Conservation (phyloP, 2,113 vertebrate species). For the Stictonetta naevosa region DNA sequence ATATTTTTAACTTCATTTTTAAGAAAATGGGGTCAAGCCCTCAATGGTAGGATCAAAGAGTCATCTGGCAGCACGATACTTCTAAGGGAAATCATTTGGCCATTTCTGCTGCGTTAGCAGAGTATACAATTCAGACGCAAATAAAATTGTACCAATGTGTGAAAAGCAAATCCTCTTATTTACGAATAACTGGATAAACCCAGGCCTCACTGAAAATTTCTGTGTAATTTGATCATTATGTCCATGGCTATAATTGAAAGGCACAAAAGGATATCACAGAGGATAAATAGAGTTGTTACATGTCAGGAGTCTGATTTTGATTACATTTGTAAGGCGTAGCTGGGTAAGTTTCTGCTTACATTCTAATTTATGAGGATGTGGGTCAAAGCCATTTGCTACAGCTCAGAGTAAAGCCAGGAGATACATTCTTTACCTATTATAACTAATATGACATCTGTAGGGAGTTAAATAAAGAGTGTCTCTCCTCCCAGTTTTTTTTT, state of each 20-base stretch:
- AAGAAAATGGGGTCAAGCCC: background rate
- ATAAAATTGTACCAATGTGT: background rate
- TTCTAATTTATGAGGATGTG: conserved; percentile 44
- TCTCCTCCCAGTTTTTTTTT: background rate
- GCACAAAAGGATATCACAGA: background rate
- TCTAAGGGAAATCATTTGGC: background rate
- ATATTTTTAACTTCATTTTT: background rate
- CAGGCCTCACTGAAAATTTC: background rate
- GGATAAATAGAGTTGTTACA: conserved; percentile 29
- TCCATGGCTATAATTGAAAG: background rate
- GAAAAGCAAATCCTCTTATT: conserved; percentile 19
- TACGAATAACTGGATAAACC: background rate
- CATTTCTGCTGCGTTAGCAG: background rate
- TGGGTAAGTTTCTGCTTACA: conserved; percentile 29
- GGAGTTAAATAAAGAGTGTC: conserved; percentile 45
- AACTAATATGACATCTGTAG: conserved; percentile 62
- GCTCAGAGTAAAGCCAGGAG: conserved; percentile 53
- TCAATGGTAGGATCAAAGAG: background rate
- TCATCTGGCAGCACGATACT: background rate
- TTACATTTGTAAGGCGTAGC: background rate
- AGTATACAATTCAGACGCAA: background rate
- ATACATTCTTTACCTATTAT: conserved; percentile 47
- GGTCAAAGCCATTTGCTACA: conserved; percentile 36
- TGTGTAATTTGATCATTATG: background rate
- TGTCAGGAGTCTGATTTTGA: conserved; percentile 2